A percentile compares a stretch with the other conserved stretches of the same genome.
These are phyloP conservation scores for Megaceryle alcyon DNA, from an alignment of 2,797 vertebrate genomes.

Conservation along the genomic window DNA sequence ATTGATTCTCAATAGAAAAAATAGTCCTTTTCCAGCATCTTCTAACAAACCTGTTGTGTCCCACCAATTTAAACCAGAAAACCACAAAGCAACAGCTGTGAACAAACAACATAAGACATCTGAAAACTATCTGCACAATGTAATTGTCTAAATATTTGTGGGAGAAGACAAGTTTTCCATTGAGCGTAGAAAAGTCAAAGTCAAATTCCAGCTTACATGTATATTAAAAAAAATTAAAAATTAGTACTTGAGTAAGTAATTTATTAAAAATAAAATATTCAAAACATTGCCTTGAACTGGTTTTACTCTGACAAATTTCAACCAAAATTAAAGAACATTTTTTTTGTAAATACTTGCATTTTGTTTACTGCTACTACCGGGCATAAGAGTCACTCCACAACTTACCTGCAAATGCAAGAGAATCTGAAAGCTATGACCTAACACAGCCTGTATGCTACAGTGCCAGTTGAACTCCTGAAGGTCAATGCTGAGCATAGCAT, in stretches of 20 bases:
- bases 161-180: not conserved
- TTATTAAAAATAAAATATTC: not conserved
- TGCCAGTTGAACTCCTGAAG: not conserved
- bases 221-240: not conserved
- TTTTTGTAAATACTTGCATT: not conserved
- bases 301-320: not conserved
- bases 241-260: not conserved
- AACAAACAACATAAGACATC: not conserved
- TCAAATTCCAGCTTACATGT: not conserved
- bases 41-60: not conserved
- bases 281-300: not conserved
- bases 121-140: not conserved
- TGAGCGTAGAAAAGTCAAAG: not conserved
- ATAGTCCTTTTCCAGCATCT: not conserved
- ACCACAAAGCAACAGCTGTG: not conserved
- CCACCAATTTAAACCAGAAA: not conserved
- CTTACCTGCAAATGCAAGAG: not conserved
- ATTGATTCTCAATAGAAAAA: not conserved
- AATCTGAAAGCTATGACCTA: not conserved
- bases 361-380: not conserved
- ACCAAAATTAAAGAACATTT: not conserved
- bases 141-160: not conserved
- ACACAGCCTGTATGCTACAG: rapidly evolving
- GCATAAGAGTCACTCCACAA: not conserved
- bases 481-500: not conserved